Base-by-base conservation (phyloP, 2,888 invertebrate species). In the Philereme vetulata region DNA sequence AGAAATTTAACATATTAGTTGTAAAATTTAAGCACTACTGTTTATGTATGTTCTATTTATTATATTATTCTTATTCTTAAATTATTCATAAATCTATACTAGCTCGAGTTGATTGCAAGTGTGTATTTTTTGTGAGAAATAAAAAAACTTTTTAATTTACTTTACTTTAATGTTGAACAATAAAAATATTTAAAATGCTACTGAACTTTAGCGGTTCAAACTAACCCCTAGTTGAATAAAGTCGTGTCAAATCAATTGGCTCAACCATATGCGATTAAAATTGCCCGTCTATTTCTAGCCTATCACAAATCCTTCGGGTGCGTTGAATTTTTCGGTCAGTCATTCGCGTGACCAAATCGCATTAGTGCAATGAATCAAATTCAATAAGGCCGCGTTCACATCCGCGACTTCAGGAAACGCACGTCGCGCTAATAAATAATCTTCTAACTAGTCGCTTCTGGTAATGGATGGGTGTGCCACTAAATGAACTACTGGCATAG, bases 291-390 rank as follows among this genome's bases (percentile, higher is more conserved):
- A 46, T 49, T 11, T 48, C 56, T 57, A 36, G 38, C 40, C 49
- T 35, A 42, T 36, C 61, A 62, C 60, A 65, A 64, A 64, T 68
- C 71, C 62, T 71, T 70, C 71, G 74, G 77, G 74, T 72, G 75
- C 72, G 75, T 77, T 70, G 71, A 74, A 75, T 80, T 78, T 81
- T 82, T 80, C 76, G 80, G 82, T 72, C 78, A 71, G 78, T 77
- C 79, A 81, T 75, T 88, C 83, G 87, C 89, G 88, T 88, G 88
- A 85, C 85, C 79, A 74, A 68, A 55, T 65, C 83, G 78, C 86
- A 87, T 87, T 86, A 89, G 80, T 74, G 80, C 82, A 80, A 84
- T 82, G 86, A 86, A 85, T 88, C 86, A 84, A 85, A 87, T 88
- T 88, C 85, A 86, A 86, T 88, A 80, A 82, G 79, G 81, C 74